Evolutionary conservation across 2,797 vertebrate species (phyloP).

Genomic region (Sebastes kiyomatsui): DNA sequence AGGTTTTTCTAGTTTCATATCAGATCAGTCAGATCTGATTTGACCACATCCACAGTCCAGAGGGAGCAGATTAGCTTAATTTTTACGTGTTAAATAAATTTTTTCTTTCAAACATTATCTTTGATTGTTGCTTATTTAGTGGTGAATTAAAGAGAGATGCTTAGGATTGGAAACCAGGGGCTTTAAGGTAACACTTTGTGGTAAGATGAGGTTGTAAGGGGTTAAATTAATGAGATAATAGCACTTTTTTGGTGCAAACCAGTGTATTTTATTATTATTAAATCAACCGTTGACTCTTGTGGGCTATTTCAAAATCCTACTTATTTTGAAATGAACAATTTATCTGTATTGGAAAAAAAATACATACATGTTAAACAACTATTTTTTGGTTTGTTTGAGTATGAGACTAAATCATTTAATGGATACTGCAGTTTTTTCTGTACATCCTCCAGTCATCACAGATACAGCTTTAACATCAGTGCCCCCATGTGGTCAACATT

Average conservation of each 20-base stretch:
- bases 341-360: neutral
- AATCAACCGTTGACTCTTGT: neutral
- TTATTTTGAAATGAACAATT: neutral
- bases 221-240: neutral
- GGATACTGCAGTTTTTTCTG: neutral
- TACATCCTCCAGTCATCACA: neutral
- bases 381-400: neutral
- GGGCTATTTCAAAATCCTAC: neutral
- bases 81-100: neutral
- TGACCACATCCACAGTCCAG: neutral
- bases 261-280: neutral
- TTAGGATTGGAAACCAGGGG: neutral
- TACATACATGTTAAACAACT: neutral
- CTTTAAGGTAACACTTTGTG: neutral
- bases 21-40: neutral
- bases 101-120: neutral
- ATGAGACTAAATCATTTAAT: neutral
- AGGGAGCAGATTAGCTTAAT: neutral
- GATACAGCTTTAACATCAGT: slow-evolving; percentile 1
- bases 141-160: neutral
- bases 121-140: neutral
- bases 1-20: too few species aligned
- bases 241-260: neutral
- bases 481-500: slow-evolving; percentile 44
- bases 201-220: too few species aligned